These are phyloP conservation scores for Pteropus alecto DNA, from an alignment of 2,113 vertebrate genomes.

Conservation along the genomic window DNA sequence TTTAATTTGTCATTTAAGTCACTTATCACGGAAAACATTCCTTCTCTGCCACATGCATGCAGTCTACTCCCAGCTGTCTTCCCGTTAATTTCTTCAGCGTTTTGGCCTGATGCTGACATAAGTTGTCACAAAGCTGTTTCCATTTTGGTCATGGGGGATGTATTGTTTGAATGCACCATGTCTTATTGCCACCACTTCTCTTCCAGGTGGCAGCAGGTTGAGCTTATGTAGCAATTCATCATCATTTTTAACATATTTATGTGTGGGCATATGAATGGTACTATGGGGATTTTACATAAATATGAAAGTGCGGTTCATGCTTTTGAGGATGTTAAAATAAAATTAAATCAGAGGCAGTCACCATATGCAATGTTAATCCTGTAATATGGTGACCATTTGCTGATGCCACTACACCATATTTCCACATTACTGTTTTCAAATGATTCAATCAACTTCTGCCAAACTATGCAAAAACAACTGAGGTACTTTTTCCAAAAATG, in stretches of 20 bases:
- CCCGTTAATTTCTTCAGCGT: not conserved
- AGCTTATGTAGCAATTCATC: not conserved
- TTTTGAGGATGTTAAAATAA: not conserved
- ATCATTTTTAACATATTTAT: not conserved
- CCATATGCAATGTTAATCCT: not conserved
- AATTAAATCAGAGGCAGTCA: not conserved
- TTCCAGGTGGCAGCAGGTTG: not conserved
- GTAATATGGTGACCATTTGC: not conserved
- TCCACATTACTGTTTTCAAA: not conserved
- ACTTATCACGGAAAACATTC: not conserved
- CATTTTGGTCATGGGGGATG: not conserved
- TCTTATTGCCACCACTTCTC: not conserved
- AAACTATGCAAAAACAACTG: conserved; percentile 24
- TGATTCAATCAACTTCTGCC: not conserved
- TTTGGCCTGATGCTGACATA: not conserved
- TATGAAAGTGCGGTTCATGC: not conserved
- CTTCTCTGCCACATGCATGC: not conserved
- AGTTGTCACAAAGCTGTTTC: not conserved
- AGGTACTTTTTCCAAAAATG: not conserved
- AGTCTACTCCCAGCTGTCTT: not conserved
- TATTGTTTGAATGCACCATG: not conserved
- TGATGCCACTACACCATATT: not conserved
- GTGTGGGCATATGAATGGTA: not conserved
- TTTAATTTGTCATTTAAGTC: not conserved
- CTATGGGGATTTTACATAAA: not conserved